A percentile compares a stretch with the other conserved stretches of the same genome.
Evolutionary conservation across 1,140 invertebrate genomes (phyloP).

Genomic region (Apis cerana): DNA sequence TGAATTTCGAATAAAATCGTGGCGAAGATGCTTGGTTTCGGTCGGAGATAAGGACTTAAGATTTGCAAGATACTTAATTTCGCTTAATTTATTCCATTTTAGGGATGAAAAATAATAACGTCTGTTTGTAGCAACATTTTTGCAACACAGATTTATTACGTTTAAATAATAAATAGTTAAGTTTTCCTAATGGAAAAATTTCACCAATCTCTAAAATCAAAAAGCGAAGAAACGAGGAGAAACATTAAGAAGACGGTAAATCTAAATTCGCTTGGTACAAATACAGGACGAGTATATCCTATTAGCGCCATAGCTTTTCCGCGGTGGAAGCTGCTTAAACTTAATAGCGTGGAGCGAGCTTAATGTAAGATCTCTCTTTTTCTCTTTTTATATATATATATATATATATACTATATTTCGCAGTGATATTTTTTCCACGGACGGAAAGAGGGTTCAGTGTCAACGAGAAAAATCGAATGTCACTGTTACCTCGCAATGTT

Average conservation of each 20-base stretch:
- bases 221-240: no score
- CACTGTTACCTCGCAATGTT: no score
- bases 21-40: no score
- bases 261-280: constrained; percentile 30
- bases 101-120: no score
- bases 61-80: no score
- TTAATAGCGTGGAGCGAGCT: constrained; percentile 49
- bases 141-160: rapidly evolving
- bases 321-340: constrained; percentile 43
- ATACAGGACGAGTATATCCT: constrained; percentile 21
- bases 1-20: no score
- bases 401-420: background rate
- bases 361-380: constrained; percentile 35
- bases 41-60: no score
- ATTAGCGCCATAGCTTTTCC: constrained; percentile 37
- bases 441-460: background rate
- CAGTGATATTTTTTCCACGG: background rate
- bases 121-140: no score
- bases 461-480: background rate
- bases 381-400: no score
- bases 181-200: background rate
- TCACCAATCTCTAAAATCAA: background rate
- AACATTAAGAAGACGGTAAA: constrained; percentile 3
- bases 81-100: no score
- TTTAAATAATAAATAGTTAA: background rate